Percentiles rank a stretch among this genome's conserved stretches.
phyloP scores from a whole-genome alignment of 2,888 invertebrate species.

The Eupsilia transversa region DNA sequence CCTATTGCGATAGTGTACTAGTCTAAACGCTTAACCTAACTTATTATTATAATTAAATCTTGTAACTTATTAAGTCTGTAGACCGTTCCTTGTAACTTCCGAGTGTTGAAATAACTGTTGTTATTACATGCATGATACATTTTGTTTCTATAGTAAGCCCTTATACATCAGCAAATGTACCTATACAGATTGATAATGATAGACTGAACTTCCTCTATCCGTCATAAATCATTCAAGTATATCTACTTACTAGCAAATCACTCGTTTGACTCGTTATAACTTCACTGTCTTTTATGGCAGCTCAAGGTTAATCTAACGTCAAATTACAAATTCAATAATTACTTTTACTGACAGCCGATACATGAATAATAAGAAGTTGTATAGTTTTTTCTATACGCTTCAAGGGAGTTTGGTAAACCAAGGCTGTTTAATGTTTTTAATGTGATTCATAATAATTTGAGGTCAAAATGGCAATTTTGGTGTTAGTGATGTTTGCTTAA shows the following conservation, averaged over 20 bases:
- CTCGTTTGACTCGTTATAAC: neutral
- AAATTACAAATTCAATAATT: conserved; percentile 54
- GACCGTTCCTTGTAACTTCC: neutral
- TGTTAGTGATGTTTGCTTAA: neutral
- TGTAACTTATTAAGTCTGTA: neutral
- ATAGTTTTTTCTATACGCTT: conserved; percentile 44
- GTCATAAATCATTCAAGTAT: conserved; percentile 29
- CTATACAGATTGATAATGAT: neutral
- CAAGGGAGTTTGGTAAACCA: conserved; percentile 56
- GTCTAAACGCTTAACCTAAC: too few species aligned
- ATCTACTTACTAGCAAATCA: neutral
- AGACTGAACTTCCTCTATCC: conserved; percentile 6
- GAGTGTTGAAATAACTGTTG: neutral
- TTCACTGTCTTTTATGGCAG: conserved; percentile 40
- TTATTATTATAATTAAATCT: too few species aligned
- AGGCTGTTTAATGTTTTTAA: conserved; percentile 38
- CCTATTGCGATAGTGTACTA: too few species aligned
- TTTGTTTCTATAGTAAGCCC: neutral
- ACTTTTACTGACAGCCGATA: conserved; percentile 59
- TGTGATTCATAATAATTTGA: conserved; percentile 42
- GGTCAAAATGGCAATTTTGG: conserved; percentile 53
- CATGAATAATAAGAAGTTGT: conserved; percentile 49
- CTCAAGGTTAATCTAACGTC: conserved; percentile 49
- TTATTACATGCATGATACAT: too few species aligned
- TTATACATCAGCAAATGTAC: neutral